These are phyloP conservation scores for Harmothoe impar DNA, from an alignment of 2,888 invertebrate species.

Conservation along the genomic window DNA sequence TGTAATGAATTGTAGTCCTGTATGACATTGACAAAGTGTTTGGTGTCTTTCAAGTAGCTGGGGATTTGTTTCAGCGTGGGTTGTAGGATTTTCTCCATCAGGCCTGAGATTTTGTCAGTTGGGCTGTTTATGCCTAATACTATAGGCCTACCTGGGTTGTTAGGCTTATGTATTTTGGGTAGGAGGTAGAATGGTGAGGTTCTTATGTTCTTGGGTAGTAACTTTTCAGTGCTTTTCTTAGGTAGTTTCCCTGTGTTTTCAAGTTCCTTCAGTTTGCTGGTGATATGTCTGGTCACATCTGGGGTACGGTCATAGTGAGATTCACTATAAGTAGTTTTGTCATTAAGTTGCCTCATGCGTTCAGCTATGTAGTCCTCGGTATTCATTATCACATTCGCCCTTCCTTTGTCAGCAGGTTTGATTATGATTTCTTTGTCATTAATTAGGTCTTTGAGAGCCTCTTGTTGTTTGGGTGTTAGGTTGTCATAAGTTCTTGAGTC, in stretches of 20 bases:
- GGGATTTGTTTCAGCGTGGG: neutral
- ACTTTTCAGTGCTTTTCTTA: neutral
- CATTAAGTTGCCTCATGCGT: too few species aligned
- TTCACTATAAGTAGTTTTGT: too few species aligned
- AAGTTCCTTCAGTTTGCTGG: neutral
- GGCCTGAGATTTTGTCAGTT: neutral
- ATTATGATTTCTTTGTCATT: too few species aligned
- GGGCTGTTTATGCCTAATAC: neutral
- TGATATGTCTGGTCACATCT: neutral
- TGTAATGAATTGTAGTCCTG: neutral
- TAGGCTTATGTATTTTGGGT: too few species aligned
- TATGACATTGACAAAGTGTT: neutral
- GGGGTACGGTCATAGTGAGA: neutral
- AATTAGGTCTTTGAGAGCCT: too few species aligned
- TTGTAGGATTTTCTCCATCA: neutral
- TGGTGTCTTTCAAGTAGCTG: neutral
- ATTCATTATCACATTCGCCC: too few species aligned
- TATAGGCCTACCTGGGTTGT: too few species aligned
- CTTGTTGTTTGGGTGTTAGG: too few species aligned
- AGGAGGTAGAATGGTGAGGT: neutral
- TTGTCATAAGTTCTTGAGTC: too few species aligned
- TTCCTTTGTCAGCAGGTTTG: too few species aligned
- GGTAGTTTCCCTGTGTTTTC: neutral
- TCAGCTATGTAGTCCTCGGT: too few species aligned
- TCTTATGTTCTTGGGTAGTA: neutral